A percentile compares a stretch with the other conserved stretches of the same genome.
These are phyloP conservation scores for Ericerus pela DNA, from an alignment of 1,140 invertebrate species.

Conservation along the genomic window DNA sequence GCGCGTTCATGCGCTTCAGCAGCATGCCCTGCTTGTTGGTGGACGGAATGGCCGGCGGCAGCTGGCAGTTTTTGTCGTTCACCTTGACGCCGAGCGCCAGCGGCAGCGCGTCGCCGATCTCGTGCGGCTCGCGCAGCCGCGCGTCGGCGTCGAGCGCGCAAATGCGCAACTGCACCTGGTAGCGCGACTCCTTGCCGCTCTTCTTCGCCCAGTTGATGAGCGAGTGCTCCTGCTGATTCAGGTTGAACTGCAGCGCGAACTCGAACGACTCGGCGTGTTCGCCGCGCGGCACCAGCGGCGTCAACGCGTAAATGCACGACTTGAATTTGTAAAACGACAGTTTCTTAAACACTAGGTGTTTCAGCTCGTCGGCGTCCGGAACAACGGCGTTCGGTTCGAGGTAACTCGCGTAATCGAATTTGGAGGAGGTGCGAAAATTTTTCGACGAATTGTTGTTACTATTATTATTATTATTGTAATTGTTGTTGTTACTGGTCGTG, in stretches of 20 bases:
- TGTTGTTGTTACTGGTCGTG: background rate
- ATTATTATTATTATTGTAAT: no score
- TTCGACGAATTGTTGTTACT: no score
- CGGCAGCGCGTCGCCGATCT: constrained; percentile 13
- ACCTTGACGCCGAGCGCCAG: constrained; percentile 5
- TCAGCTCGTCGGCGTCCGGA: no score
- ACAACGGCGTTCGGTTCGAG: no score
- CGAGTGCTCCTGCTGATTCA: background rate
- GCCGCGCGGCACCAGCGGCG: background rate
- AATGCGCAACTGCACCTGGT: constrained; percentile 7
- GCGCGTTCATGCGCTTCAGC: constrained; percentile 86
- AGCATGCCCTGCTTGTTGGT: constrained; percentile 91
- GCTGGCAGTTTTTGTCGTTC: constrained; percentile 4
- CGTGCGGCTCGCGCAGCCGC: background rate
- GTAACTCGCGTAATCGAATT: no score
- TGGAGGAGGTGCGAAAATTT: no score
- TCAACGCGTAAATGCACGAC: background rate
- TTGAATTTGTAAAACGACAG: constrained; percentile 51
- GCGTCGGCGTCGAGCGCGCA: background rate
- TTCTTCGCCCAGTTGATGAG: background rate
- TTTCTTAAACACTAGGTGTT: constrained; percentile 75
- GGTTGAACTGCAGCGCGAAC: background rate
- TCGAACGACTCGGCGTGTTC: background rate
- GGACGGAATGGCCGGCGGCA: constrained; percentile 45
- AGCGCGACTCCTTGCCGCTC: background rate